Percentiles rank a stretch among this genome's conserved stretches.
Evolutionary conservation across 37 sponge, comb jelly and placozoan genomes (phyloP).

Genomic region (Halichondria panicea): DNA sequence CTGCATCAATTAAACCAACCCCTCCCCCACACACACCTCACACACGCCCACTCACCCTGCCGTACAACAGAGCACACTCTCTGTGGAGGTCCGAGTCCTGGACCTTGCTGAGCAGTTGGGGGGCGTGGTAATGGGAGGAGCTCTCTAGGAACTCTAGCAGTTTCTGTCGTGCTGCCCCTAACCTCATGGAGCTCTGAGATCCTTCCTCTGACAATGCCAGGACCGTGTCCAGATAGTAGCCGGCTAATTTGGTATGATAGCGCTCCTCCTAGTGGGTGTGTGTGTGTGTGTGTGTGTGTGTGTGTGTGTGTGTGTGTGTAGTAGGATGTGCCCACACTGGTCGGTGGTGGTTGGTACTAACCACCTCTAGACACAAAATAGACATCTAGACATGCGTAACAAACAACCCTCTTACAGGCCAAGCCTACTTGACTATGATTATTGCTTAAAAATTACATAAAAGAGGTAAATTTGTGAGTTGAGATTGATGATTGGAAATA

Average conservation of each 20-base stretch:
- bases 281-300: too few relatives aligned
- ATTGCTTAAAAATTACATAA: too few relatives aligned
- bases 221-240: constrained; percentile 60
- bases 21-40: not conserved
- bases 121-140: constrained; percentile 54
- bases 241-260: constrained; percentile 62
- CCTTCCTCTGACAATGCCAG: constrained; percentile 20
- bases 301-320: too few relatives aligned
- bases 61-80: constrained; percentile 80
- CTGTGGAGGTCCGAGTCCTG: constrained; percentile 65
- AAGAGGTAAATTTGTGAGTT: too few relatives aligned
- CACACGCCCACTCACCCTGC: constrained; percentile 47
- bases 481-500: not conserved
- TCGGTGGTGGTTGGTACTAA: too few relatives aligned
- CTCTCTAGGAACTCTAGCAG: constrained; percentile 63
- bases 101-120: constrained; percentile 52
- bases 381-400: too few relatives aligned
- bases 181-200: not conserved
- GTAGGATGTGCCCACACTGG: too few relatives aligned
- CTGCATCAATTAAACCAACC: not conserved
- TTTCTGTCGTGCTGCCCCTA: constrained; percentile 36
- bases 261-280: constrained; percentile 53
- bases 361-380: too few relatives aligned
- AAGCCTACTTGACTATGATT: too few relatives aligned
- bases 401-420: too few relatives aligned